A percentile compares a stretch with the other conserved stretches of the same genome.
Conservation (phyloP, 2,797 vertebrate genomes). For the Argya squamiceps region DNA sequence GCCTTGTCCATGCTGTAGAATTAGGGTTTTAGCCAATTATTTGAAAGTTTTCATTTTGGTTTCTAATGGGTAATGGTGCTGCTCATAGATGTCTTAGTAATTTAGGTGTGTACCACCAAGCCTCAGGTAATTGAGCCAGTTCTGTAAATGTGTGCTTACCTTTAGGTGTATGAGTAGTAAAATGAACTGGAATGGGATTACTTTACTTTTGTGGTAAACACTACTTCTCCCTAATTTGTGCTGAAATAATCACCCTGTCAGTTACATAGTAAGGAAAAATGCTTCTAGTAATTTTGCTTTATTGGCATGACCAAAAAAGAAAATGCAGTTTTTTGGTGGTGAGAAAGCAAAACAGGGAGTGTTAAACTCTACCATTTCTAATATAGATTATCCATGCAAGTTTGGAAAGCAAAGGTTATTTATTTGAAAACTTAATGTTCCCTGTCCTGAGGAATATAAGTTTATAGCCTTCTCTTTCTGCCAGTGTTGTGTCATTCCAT, state of each 20-base stretch:
- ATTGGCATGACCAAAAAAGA: not conserved
- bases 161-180: not conserved
- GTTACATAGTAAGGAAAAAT: not conserved
- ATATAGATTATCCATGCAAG: fast-evolving
- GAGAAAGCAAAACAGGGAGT: not conserved
- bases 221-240: not conserved
- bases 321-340: not conserved
- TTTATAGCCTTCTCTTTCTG: not conserved
- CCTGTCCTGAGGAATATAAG: not conserved
- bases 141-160: not conserved
- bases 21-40: slow-evolving; percentile 4
- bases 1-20: not conserved
- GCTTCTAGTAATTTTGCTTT: not conserved
- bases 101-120: not conserved
- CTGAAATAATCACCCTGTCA: not conserved
- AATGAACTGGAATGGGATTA: not conserved
- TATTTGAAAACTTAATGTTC: not conserved
- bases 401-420: not conserved
- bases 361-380: not conserved
- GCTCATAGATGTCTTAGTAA: not conserved
- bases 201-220: not conserved
- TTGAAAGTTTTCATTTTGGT: not conserved
- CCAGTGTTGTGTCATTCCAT: not conserved
- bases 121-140: not conserved
- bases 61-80: not conserved